Conservation (phyloP, 2,113 vertebrate genomes). For the Brachypodius melanocephalos region DNA sequence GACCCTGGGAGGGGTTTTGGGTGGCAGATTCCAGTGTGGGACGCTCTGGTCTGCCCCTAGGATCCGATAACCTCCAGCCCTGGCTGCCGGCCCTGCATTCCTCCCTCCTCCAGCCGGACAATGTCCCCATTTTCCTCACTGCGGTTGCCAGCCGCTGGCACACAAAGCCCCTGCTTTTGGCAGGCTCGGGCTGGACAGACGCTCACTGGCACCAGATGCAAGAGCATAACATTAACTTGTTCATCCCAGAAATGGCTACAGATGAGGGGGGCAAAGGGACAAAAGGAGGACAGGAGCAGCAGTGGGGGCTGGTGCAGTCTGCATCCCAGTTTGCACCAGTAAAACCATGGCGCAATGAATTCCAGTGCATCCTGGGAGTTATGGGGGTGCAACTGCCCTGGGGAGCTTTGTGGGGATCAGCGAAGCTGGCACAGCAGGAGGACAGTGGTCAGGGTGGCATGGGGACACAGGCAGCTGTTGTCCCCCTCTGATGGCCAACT, state of each 20-base stretch:
- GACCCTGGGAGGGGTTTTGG: background rate
- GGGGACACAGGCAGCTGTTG: background rate
- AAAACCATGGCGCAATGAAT: background rate
- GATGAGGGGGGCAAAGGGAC: background rate
- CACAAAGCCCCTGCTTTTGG: slow-evolving; percentile 14
- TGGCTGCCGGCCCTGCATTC: background rate
- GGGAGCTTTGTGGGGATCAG: background rate
- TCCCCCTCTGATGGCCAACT: fast-evolving
- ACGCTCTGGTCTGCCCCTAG: background rate
- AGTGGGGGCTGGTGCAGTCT: fast-evolving
- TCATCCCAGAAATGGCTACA: background rate
- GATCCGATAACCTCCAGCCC: background rate
- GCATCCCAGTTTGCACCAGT: background rate
- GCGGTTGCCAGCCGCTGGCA: background rate
- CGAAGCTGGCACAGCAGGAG: background rate
- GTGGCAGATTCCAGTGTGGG: background rate
- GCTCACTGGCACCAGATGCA: slow-evolving; percentile 9
- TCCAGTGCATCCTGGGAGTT: background rate
- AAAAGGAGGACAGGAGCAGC: background rate
- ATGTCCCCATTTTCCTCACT: slow-evolving; percentile 29
- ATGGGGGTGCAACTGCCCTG: background rate
- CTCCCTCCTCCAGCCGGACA: slow-evolving; percentile 45
- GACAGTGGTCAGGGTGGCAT: background rate
- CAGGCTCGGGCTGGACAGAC: background rate
- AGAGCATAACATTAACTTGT: slow-evolving; percentile 44